Base-by-base conservation (phyloP, 2,888 invertebrate species). In the Callimorpha dominula region DNA sequence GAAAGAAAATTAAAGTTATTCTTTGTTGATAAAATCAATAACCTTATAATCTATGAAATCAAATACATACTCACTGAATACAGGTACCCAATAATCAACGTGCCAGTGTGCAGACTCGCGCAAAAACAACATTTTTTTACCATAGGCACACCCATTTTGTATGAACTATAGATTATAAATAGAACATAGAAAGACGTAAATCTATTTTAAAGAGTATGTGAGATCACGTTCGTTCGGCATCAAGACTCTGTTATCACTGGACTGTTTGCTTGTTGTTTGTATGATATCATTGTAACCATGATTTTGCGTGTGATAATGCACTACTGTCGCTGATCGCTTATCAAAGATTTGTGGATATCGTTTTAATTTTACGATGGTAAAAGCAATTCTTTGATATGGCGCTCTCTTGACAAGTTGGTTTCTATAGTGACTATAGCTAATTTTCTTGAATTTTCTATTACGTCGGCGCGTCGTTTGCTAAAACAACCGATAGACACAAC, bases 111-210 rank as follows among this genome's bases (percentile, higher is more conserved):
- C 68, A 95, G 78, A 70, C 84, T 91, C 12, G 86, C 91, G 66
- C 93, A 93, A 76, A 81, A 94, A 75, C 95, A 95, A 74, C 95
- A 95, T 5, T 81, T 91, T 17, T 90, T 91, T 77, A 95, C 89
- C 87, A 94, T 94, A 1, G 95, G 95, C 76, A 95, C 94, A 73
- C 95, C 88, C 95, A 95, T 95, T 74, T 70, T 72, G 9, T 43
- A 65, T 65, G 50, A 74, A 67, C 73, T 68, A 74, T 31, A 62
- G 60, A 42, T 72, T 86, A 85, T 80, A 76, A 78, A 74, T 79
- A 77, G 75, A 76, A 64, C 83, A 82, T 78, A 68, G 54, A 65
- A 67, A 63, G 70, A 60, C 60, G 60, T 60, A 31, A 60, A 60
- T 42, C 60, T 81, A 78, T 73, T 74, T 72, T 73, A 73, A 71